These are phyloP conservation scores for Picathartes gymnocephalus DNA, from an alignment of 2,113 vertebrate genomes.

Conservation along the genomic window DNA sequence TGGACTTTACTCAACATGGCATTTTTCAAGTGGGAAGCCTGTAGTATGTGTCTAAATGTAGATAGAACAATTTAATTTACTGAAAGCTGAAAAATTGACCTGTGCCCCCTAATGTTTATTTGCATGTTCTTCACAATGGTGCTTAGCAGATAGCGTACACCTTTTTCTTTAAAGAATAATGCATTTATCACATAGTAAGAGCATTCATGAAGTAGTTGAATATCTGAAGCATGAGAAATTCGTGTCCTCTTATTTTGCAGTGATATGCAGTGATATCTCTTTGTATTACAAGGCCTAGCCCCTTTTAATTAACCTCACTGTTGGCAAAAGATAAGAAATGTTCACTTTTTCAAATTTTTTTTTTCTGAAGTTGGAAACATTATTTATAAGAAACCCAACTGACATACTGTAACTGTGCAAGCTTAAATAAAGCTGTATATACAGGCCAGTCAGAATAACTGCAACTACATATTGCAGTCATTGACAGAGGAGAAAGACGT, in stretches of 20 bases:
- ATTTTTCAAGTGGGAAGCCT: neutral
- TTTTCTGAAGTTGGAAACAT: neutral
- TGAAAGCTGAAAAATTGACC: neutral
- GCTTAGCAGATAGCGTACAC: neutral
- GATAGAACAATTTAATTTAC: neutral
- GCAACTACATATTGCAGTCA: neutral
- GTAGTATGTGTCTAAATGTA: neutral
- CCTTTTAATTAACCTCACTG: neutral
- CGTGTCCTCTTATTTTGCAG: neutral
- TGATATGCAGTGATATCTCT: neutral
- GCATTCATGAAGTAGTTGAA: neutral
- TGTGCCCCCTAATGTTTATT: neutral
- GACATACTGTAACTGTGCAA: neutral
- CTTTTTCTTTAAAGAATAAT: neutral
- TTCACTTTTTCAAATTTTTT: neutral
- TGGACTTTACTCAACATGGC: neutral
- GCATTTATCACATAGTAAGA: neutral
- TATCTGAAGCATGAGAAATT: neutral
- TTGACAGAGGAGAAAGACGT: neutral
- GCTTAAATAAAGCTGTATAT: neutral
- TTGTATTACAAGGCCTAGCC: neutral
- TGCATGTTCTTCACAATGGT: neutral
- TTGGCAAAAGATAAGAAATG: neutral
- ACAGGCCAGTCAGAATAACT: neutral
- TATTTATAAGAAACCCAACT: neutral